Percentiles rank a stretch among this genome's conserved stretches.
Conservation (phyloP, 2,888 invertebrate species). For the Pardosa pseudoannulata region DNA sequence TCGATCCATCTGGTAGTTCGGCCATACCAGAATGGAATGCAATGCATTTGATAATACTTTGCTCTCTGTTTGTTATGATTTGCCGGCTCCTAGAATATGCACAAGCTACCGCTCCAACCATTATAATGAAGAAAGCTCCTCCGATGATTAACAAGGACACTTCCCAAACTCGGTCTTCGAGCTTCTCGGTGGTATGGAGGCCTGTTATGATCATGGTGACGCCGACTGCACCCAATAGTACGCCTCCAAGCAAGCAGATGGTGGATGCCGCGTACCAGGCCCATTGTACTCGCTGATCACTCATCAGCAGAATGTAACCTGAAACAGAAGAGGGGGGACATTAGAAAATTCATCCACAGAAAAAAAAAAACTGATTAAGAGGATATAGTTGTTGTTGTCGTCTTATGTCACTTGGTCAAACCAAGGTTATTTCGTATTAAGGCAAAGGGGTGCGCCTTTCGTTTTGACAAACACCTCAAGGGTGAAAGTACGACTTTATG, state of each 20-base stretch:
- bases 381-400: no score
- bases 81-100: conserved; percentile 63
- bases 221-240: conserved; percentile 63
- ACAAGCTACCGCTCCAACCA: conserved; percentile 54
- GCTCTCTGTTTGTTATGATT: conserved; percentile 51
- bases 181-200: conserved; percentile 64
- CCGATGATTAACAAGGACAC: conserved; percentile 61
- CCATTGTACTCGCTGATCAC: conserved; percentile 60
- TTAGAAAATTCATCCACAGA: no score
- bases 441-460: no score
- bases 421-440: no score
- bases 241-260: conserved; percentile 60
- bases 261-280: conserved; percentile 69
- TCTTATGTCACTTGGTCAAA: no score
- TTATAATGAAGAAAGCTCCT: conserved; percentile 46
- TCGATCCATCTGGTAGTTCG: conserved; percentile 57
- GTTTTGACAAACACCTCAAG: no score
- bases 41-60: conserved; percentile 69
- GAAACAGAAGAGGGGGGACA: background rate
- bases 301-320: conserved; percentile 49
- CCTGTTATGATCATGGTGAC: conserved; percentile 64
- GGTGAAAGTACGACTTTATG: no score
- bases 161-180: conserved; percentile 65
- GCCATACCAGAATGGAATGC: conserved; percentile 68
- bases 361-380: no score